Evolutionary conservation across 2,113 vertebrate species (phyloP), one percentile per base, ranked within the genome.

Genomic region (Gasterosteus nipponicus): DNA sequence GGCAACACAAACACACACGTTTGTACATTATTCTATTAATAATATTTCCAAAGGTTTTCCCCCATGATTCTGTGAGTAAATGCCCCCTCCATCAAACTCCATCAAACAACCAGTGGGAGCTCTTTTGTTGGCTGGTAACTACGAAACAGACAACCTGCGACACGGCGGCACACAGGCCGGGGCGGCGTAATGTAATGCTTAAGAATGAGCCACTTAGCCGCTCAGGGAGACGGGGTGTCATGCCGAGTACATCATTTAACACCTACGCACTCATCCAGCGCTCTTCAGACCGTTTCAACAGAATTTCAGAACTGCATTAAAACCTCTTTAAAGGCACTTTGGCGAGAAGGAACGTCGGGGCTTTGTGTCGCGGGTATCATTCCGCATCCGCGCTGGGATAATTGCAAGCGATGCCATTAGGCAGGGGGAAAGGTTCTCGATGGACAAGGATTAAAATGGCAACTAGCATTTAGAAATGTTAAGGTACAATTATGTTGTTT

Each of bases 261-360:
- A 90, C 89, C 91, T 91, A 86, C 91, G 19, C 86, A 53, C 89
- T 87, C 86, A 87, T 92, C 85, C 66, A 69, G 75, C 26, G 31
- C 90, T 80, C 85, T 87, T 91, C 82, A 86, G 75, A 92, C 88
- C 63, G 83, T 89, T 89, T 84, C 83, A 74, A 60, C 82, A 69
- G 67, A 80, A 89, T 90, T 90, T 92, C 83, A 83, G 72, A 88
- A 85, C 77, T 61, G 80, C 87, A 91, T 92, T 92, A 89, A 83
- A 89, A 84, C 67, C 80, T 86, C 87, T 90, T 93, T 90, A 90
- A 83, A 86, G 81, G 80, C 91, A 83, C 91, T 91, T 85, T 66
- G 35, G 73, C 4, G 8, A 19, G 76, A 39, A 81, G 63, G 69
- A 86, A 76, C 33, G 46, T 2, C 31, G 38, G 86, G 85, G 81